Evolutionary conservation across 2,797 vertebrate genomes (phyloP).

Genomic region (Chiroxiphia lanceolata): DNA sequence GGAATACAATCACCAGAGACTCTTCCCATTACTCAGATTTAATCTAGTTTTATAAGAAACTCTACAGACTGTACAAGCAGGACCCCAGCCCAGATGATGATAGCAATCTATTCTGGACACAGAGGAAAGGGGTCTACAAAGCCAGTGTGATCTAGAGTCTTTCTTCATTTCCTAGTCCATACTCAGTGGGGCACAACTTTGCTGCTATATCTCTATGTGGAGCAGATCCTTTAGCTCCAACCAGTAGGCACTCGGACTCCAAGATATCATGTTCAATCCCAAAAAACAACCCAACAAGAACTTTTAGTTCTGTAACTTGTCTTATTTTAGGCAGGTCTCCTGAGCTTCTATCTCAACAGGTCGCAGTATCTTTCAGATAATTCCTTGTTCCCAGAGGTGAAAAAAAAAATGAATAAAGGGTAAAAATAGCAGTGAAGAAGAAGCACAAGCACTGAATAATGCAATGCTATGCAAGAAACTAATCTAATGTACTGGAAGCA

Average conservation of each 20-base stretch:
- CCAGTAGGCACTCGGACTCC: background rate
- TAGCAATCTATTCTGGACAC: background rate
- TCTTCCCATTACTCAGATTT: background rate
- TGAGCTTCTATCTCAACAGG: background rate
- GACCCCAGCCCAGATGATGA: background rate
- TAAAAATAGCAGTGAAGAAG: background rate
- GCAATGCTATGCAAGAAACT: background rate
- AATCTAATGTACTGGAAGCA: slow-evolving; percentile 7
- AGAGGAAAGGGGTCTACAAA: background rate
- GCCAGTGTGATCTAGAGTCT: background rate
- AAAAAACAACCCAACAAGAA: background rate
- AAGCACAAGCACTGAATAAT: background rate
- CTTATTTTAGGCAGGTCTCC: background rate
- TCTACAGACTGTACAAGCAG: background rate
- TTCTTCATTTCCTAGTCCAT: background rate
- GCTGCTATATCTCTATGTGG: background rate
- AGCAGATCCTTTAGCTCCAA: background rate
- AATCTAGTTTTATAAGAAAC: background rate
- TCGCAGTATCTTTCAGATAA: background rate
- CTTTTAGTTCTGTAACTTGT: background rate
- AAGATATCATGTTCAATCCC: background rate
- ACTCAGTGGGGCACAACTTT: background rate
- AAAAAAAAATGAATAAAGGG: background rate
- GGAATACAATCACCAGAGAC: background rate
- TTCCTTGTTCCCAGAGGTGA: background rate